Conservation (phyloP, 1,140 invertebrate genomes). For the Lasioglossum baleicum region DNA sequence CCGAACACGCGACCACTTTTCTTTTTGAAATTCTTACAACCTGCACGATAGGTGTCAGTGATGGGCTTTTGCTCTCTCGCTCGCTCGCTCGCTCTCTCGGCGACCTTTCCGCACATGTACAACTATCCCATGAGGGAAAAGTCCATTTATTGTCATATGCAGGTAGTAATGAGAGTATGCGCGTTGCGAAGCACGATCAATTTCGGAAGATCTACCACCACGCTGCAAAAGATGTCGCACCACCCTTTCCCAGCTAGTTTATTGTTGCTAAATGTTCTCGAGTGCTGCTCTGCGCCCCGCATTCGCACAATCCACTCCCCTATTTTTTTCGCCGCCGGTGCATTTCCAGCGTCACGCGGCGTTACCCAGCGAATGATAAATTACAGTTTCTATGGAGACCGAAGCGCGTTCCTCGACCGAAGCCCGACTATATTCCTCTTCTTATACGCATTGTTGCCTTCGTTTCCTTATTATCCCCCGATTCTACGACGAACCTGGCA, state of each 20-base stretch:
- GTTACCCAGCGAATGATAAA: slow-evolving; percentile 6
- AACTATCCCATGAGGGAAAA: slow-evolving; percentile 26
- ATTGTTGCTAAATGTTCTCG: slow-evolving; percentile 54
- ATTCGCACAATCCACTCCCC: not conserved
- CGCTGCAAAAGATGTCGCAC: slow-evolving; percentile 60
- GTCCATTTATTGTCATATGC: slow-evolving; percentile 60
- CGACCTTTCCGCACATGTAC: slow-evolving; percentile 23
- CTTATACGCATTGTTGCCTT: not conserved
- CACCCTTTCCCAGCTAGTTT: slow-evolving; percentile 42
- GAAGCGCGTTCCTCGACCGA: not conserved
- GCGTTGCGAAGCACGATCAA: slow-evolving; percentile 63
- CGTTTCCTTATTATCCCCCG: not conserved
- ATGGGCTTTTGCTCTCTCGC: no score
- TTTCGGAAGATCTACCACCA: slow-evolving; percentile 60
- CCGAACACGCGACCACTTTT: not conserved
- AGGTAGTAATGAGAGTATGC: slow-evolving; percentile 62
- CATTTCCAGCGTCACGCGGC: not conserved
- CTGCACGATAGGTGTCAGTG: not conserved
- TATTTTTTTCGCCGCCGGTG: not conserved
- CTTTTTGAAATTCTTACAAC: not conserved
- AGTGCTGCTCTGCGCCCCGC: not conserved
- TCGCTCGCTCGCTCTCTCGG: no score
- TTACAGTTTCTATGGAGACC: slow-evolving; percentile 6
- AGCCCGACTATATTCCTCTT: not conserved
- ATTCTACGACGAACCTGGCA: no score